Evolutionary conservation across 2,113 vertebrate species (phyloP).

Genomic region (Cinclus mexicanus): DNA sequence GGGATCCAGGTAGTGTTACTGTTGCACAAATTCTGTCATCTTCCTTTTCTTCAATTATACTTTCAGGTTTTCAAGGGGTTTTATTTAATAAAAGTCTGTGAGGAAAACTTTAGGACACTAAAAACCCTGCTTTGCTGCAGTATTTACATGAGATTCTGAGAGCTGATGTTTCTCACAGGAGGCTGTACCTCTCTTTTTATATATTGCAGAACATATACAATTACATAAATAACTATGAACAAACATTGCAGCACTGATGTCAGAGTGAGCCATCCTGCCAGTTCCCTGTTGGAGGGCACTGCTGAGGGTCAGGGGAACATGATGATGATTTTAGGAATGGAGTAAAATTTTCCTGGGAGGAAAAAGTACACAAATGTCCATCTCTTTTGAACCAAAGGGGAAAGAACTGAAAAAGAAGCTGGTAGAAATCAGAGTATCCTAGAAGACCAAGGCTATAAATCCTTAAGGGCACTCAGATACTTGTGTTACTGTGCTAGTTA

Average conservation of each 20-base stretch:
- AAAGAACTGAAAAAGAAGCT: not conserved
- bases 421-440: not conserved
- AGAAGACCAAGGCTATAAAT: not conserved
- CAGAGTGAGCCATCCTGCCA: not conserved
- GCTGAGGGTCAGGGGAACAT: not conserved
- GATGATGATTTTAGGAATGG: rapidly evolving
- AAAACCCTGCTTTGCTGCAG: not conserved
- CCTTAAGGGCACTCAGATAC: not conserved
- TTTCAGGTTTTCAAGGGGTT: rapidly evolving
- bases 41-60: not conserved
- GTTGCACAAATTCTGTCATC: not conserved
- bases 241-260: not conserved
- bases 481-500: not conserved
- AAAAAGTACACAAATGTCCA: not conserved
- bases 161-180: not conserved
- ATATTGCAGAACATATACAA: not conserved
- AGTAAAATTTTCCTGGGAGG: not conserved
- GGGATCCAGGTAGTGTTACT: not conserved
- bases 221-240: not conserved
- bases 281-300: not conserved
- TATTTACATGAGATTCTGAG: not conserved
- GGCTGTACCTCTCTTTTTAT: not conserved
- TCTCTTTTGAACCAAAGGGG: not conserved
- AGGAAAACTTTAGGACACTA: not conserved
- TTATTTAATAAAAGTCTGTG: not conserved